phyloP scores from a whole-genome alignment of 2,888 invertebrate genomes.

The Cataglyphis livida region DNA sequence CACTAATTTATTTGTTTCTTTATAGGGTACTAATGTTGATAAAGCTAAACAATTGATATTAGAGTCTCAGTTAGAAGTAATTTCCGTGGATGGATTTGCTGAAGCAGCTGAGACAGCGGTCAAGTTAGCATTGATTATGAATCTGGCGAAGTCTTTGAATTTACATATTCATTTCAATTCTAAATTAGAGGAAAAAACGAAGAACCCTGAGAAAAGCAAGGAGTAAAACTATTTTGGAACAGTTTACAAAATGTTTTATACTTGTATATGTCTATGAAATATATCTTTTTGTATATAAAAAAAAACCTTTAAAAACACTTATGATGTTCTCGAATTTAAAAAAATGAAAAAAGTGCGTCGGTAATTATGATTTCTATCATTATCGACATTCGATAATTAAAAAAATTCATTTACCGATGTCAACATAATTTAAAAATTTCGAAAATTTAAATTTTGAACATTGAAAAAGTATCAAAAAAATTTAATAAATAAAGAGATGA shows the following conservation, averaged over 20 bases:
- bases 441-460: not conserved
- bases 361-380: too few relatives aligned
- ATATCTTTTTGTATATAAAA: slow-evolving; percentile 15
- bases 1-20: slow-evolving; percentile 10
- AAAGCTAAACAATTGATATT: slow-evolving; percentile 71
- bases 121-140: slow-evolving; percentile 70
- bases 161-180: slow-evolving; percentile 66
- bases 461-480: not conserved
- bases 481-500: not conserved
- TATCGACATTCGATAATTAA: not conserved
- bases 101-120: slow-evolving; percentile 73
- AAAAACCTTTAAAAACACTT: not conserved
- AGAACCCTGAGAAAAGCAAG: not conserved
- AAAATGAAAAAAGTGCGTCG: too few relatives aligned
- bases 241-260: slow-evolving; percentile 29
- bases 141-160: slow-evolving; percentile 69
- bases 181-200: slow-evolving; percentile 33
- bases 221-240: not conserved
- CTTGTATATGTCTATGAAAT: not conserved
- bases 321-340: too few relatives aligned
- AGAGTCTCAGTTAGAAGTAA: slow-evolving; percentile 73
- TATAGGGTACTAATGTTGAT: slow-evolving; percentile 90
- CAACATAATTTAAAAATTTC: not conserved
- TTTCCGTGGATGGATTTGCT: slow-evolving; percentile 74
- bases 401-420: not conserved